Evolutionary conservation across 2,113 vertebrate species (phyloP), one percentile per base, ranked within the genome.

Genomic region (Hyla sarda): DNA sequence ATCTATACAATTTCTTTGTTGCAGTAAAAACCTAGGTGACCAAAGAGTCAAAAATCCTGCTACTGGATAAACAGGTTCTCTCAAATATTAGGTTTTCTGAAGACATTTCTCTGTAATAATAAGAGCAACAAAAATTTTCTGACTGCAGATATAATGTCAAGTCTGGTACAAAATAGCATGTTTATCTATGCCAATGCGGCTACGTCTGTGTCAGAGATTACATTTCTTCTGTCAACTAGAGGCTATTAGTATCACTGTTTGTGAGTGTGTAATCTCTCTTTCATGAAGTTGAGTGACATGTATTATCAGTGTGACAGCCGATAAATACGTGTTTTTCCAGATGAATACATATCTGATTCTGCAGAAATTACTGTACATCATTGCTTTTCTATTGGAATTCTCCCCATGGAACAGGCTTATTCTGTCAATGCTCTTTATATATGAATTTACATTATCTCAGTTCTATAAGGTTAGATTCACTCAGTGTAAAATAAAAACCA

Each of bases 281-380:
- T 79, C 77, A 60, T 79, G 48, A 5, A 52, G 47, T 3, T 62
- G 78, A 81, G 34, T 81, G 78, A 65, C 56, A 30, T 23, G 78
- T 62, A 81, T 81, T 81, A 81, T 81, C 78, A 62, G 34, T 62
- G 23, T 81, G 37, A 81, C 78, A 65, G 56, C 78, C 41, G 78
- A 81, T 37, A 62, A 81, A 81, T 81, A 41, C 54, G 34, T 28
- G 48, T 54, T 21, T 62, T 28, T 37, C n/a, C 12, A 65, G 37
- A 62, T 62, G 37, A 62, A 81, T 45, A 25, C 30, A 60, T 80
- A 41, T 62, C 56, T 45, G 56, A 81, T 81, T 81, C 56, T 62
- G 50, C 48, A 77, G 48, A 77, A 77, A 77, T 54, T 17, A 45
- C 32, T 81, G 56, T 65, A 81, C 48, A 47, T 47, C 25, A 30